A percentile compares a stretch with the other conserved stretches of the same genome.
Conservation (phyloP, 2,888 invertebrate species). For the Baronia brevicornis region DNA sequence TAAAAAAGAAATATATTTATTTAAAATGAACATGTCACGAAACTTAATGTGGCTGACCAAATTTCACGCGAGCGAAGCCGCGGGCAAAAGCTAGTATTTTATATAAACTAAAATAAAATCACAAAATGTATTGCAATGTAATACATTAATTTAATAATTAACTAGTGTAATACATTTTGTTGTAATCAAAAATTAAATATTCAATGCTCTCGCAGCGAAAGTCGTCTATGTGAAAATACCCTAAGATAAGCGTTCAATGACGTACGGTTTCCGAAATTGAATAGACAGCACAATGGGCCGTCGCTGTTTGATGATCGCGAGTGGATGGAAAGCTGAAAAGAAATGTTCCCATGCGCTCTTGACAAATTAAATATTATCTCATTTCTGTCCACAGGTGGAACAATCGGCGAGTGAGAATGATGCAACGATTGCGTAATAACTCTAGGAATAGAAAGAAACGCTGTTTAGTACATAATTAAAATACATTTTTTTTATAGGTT, state of each 20-base stretch:
- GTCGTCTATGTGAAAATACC: too few species aligned
- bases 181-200: not conserved
- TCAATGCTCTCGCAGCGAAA: conserved; percentile 4
- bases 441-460: conserved; percentile 30
- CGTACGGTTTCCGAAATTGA: conserved; percentile 6
- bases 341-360: conserved; percentile 52
- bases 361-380: conserved; percentile 54
- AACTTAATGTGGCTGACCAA: too few species aligned
- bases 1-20: too few species aligned
- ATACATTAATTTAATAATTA: too few species aligned
- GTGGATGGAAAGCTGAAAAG: conserved; percentile 50
- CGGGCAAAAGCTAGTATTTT: too few species aligned
- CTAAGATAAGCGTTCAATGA: conserved; percentile 7
- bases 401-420: conserved; percentile 42
- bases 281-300: conserved; percentile 24
- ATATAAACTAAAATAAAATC: too few species aligned
- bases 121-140: too few species aligned
- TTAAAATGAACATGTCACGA: too few species aligned
- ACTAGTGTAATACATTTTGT: not conserved
- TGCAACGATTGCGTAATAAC: conserved; percentile 30
- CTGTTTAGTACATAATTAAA: too few species aligned
- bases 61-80: too few species aligned
- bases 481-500: too few species aligned
- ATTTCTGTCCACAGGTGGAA: conserved; percentile 52
- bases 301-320: not conserved